A percentile compares a stretch with the other conserved stretches of the same genome.
Conservation (phyloP, 2,113 vertebrate species). For the Hemicordylus capensis region DNA sequence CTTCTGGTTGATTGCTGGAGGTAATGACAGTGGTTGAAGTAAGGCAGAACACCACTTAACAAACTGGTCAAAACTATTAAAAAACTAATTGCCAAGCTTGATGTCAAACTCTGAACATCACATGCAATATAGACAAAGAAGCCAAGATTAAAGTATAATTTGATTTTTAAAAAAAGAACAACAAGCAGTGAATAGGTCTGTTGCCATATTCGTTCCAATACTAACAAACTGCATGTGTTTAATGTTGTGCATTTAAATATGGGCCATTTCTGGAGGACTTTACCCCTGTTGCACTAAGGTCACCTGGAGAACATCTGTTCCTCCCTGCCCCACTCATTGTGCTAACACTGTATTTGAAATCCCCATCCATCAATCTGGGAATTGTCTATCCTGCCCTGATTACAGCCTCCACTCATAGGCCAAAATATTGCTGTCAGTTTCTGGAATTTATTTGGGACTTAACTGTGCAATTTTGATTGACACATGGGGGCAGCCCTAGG, state of each 20-base stretch:
- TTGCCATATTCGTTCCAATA: neutral
- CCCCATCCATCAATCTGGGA: too few relatives aligned
- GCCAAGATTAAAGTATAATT: conserved; percentile 47
- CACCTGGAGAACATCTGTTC: too few relatives aligned
- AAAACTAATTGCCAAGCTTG: conserved; percentile 38
- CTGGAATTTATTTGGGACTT: too few relatives aligned
- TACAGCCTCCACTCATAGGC: too few relatives aligned
- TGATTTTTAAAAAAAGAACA: conserved; percentile 40
- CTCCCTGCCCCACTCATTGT: neutral
- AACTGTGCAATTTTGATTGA: too few relatives aligned
- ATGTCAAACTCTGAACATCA: conserved; percentile 31
- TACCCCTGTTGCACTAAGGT: neutral
- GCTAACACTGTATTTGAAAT: too few relatives aligned
- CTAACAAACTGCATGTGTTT: conserved; percentile 16
- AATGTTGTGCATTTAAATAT: neutral
- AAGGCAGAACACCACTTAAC: conserved; percentile 44
- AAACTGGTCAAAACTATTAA: conserved; percentile 46
- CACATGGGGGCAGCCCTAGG: too few relatives aligned
- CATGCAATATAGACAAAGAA: conserved; percentile 42
- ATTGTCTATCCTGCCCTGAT: too few relatives aligned
- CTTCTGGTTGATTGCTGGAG: conserved; percentile 36
- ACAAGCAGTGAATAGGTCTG: conserved; percentile 5
- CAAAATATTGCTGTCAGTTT: too few relatives aligned
- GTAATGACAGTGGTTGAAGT: conserved; percentile 35
- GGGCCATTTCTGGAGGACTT: neutral